These are phyloP conservation scores for Erethizon dorsatum DNA, from an alignment of 2,797 vertebrate species.

Conservation along the genomic window DNA sequence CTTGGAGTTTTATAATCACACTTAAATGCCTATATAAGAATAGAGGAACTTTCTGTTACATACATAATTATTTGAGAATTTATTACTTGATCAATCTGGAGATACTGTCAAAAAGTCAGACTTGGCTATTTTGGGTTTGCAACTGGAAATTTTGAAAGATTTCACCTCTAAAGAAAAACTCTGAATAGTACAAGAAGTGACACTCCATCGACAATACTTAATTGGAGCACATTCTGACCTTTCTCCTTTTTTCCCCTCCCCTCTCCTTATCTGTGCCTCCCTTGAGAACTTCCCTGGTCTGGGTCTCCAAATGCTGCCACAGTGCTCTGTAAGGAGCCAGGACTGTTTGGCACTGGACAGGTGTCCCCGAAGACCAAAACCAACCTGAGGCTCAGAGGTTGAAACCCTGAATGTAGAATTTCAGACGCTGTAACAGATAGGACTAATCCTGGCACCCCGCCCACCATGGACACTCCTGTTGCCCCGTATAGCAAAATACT, in stretches of 20 bases:
- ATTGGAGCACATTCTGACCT: no score
- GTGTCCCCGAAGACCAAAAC: background rate
- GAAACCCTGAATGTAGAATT: background rate
- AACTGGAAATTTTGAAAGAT: background rate
- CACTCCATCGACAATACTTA: background rate
- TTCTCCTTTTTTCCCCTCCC: background rate
- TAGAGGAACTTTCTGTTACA: background rate
- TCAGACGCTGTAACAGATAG: background rate
- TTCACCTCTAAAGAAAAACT: background rate
- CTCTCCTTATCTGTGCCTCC: background rate
- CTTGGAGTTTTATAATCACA: background rate
- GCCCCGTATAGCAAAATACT: background rate
- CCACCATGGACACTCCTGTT: background rate
- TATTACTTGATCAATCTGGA: background rate
- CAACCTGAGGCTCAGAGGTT: background rate
- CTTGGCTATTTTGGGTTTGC: background rate
- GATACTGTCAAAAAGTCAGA: background rate
- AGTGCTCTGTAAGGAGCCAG: background rate
- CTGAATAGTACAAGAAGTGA: background rate
- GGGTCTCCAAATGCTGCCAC: background rate
- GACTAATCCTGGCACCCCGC: background rate
- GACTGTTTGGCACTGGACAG: background rate
- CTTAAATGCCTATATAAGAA: background rate
- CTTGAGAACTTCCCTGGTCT: background rate
- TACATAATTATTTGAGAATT: background rate